Base-by-base conservation (phyloP, 2,888 invertebrate species). In the Oithona nana region DNA sequence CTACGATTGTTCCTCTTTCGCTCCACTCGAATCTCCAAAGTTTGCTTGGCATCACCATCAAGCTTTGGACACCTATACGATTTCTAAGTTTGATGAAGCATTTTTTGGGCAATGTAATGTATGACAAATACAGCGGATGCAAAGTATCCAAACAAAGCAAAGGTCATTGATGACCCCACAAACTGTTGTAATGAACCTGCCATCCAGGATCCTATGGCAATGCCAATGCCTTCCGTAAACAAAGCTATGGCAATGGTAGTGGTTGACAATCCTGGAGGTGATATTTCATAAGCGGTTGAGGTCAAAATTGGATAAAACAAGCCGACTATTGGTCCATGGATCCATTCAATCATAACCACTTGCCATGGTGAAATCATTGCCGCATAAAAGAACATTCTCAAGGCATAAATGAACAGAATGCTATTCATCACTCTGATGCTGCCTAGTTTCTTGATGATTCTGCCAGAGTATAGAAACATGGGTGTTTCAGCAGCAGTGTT, bases 251-350 rank as follows among this genome's bases (percentile, higher is more conserved):
- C n/a, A 24, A 28, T 39, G 26, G 29, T 59, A 1, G 59, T 59
- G n/a, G 50, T 26, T 8, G 50, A 22, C 8, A 29, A n/a, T 16
- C 29, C 29, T 16, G 6, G 26, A 13, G 59, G 59, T 3, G 59
- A 24, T 16, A 59, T 22, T 28, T 39, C n/a, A 24, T 26, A 24
- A 22, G 48, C 50, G 28, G 24, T 28, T 13, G 48, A 50, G 48
- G 48, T 48, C n/a, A 59, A 26, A 1, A 50, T 29, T 6, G 59
- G 59, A 30, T 26, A 59, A 49, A 59, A 59, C 24, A 59, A 26
- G 28, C 50, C 59, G 4, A 24, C 24, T n/a, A 26, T 49, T 16
- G 24, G 50, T 1, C 59, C 59, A 59, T 50, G 48, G 16, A 26
- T 24, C 24, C 48, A 49, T 26, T 59, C 59, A 20, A 59, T 49